Evolutionary conservation across 2,888 invertebrate genomes (phyloP).

Genomic region (Drosophila mercatorum): DNA sequence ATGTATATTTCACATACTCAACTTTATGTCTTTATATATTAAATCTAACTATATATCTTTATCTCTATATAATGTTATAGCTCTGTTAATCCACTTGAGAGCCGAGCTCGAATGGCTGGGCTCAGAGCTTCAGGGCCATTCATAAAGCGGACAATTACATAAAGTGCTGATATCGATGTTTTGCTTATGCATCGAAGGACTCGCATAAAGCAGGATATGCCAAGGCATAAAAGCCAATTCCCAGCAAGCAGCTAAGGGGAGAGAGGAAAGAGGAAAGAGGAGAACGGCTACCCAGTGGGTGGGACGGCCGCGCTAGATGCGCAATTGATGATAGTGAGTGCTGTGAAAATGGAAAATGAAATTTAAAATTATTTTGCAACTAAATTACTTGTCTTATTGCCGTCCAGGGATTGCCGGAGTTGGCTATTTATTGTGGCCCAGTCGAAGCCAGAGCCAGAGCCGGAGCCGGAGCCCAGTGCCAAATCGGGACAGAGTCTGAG

Average conservation of each 20-base stretch:
- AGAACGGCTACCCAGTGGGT: background rate
- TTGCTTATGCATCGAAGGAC: constrained; percentile 34
- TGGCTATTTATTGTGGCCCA: constrained; percentile 63
- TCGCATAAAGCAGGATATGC: constrained; percentile 57
- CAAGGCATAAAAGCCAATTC: constrained; percentile 56
- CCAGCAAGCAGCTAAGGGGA: background rate
- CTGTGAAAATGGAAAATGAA: constrained; percentile 75
- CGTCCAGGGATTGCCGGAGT: constrained; percentile 71
- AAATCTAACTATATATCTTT: background rate
- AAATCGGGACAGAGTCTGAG: constrained; percentile 30
- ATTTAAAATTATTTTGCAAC: constrained; percentile 78
- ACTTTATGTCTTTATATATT: background rate
- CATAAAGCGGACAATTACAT: constrained; percentile 27
- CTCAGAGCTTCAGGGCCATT: constrained; percentile 18
- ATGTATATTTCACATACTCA: background rate
- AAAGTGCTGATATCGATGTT: constrained; percentile 49
- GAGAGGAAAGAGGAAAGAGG: background rate
- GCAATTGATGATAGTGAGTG: constrained; percentile 61
- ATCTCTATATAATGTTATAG: background rate
- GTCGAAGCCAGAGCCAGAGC: background rate
- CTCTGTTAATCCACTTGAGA: background rate
- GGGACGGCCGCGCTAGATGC: constrained; percentile 34
- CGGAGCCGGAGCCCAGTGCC: background rate
- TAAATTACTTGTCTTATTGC: constrained; percentile 79
- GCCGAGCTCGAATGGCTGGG: background rate